Base-by-base conservation (phyloP, 2,797 vertebrate genomes). In the Podarcis siculus region DNA sequence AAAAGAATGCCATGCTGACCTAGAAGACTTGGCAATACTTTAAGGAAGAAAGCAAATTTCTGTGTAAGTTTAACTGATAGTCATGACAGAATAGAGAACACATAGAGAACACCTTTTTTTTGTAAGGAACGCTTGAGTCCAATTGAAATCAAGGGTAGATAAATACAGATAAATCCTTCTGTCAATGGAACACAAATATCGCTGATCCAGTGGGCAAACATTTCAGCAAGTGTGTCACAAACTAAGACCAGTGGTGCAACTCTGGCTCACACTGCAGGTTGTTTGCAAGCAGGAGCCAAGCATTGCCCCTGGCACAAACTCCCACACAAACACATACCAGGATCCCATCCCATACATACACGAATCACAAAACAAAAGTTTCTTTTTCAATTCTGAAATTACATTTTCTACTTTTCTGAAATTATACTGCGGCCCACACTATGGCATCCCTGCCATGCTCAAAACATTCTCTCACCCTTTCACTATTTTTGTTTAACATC, bases 21-120 rank as follows among this genome's bases (percentile, higher is more conserved):
- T 93, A 93, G 87, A 95, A 80, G 9, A 58, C 95, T 93, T 89
- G 17, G 0, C 1, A 89, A 76, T 81, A 76, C 30, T 92, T 90
- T 89, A 86, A 69, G 69, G 66, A 55, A 77, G 90, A 83, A 19
- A 78, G 72, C 83, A 87, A 86, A 42, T 87, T 83, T 42, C 1
- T 58, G 89, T 84, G 39, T 90, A 91, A 91, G 81, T 93, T 94
- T 90, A 19, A 2, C 12, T 69, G 69, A 76, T 30, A 66, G 77
- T 64, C 85, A 85, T 55, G 58, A 85, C 7, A 69, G 84, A 81
- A n/a, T 77, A 72, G 32, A 21, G 25, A 9, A 15, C 13, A 55
- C 13, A 55, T 55, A 12, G 42, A 81, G 69, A 72, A 8, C 13
- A 45, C 12, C 9, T 39, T 64, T 45, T 13, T 15, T 55, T 15